Percentiles rank a stretch among this genome's conserved stretches.
Conservation (phyloP, 2,113 vertebrate genomes). For the Atherinomorus stipes region DNA sequence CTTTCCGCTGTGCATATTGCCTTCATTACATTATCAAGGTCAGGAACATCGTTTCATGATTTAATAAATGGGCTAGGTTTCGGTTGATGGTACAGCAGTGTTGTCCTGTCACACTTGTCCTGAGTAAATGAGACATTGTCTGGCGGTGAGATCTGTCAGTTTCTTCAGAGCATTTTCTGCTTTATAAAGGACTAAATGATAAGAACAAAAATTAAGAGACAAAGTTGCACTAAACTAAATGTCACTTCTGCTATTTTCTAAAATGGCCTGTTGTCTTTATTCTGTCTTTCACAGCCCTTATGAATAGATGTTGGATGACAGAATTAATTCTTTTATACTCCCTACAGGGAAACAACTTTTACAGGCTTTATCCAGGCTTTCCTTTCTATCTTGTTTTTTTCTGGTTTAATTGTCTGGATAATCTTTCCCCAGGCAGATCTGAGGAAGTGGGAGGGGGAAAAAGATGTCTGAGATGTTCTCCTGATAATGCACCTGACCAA, state of each 20-base stretch:
- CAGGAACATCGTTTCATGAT: neutral
- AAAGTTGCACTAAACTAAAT: too few species aligned
- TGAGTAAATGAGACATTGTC: neutral
- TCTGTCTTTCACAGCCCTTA: too few species aligned
- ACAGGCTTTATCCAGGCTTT: too few species aligned
- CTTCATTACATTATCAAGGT: slow-evolving; percentile 27
- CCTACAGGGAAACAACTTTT: too few species aligned
- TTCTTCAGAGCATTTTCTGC: neutral
- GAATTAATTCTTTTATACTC: too few species aligned
- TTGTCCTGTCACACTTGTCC: neutral
- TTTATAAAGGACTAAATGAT: too few species aligned
- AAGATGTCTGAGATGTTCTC: neutral
- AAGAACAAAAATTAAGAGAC: neutral
- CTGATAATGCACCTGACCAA: neutral
- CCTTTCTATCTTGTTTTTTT: neutral
- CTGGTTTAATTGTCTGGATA: neutral
- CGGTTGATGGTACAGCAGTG: neutral
- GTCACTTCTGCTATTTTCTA: too few species aligned
- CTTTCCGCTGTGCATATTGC: slow-evolving; percentile 29
- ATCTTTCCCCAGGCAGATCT: slow-evolving; percentile 1
- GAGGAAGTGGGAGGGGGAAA: neutral
- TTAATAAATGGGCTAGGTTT: neutral
- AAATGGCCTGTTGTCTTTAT: too few species aligned
- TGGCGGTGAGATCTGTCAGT: neutral
- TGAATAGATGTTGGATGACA: too few species aligned